Conservation (phyloP, 2,888 invertebrate genomes). For the Drosophila mettleri region DNA sequence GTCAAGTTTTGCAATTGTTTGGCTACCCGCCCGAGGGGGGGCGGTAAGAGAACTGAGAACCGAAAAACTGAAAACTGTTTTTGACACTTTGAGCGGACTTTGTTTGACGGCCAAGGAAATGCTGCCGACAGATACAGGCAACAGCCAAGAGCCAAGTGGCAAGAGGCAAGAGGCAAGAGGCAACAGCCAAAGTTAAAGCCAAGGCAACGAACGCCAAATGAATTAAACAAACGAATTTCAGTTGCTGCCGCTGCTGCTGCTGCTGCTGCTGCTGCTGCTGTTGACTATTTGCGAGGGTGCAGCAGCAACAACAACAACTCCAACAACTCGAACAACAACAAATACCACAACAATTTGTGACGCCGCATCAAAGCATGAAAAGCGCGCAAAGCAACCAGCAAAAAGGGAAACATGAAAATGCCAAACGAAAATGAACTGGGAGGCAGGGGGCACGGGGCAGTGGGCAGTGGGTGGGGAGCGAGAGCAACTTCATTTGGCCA, state of each 20-base stretch:
- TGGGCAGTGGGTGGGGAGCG: constrained; percentile 3
- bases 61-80: constrained; percentile 64
- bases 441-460: not conserved
- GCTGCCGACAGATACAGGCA: constrained; percentile 58
- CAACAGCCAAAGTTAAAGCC: constrained; percentile 41
- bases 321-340: constrained; percentile 64
- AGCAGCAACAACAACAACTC: constrained; percentile 26
- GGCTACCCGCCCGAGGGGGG: constrained; percentile 4
- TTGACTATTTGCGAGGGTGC: constrained; percentile 33
- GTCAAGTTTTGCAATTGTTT: constrained; percentile 54
- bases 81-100: constrained; percentile 74
- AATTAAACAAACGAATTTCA: constrained; percentile 49
- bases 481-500: constrained; percentile 64
- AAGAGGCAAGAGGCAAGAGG: constrained; percentile 24
- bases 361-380: constrained; percentile 82
- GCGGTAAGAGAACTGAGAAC: constrained; percentile 27
- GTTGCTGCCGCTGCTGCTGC: constrained; percentile 23
- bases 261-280: too few species aligned
- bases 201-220: constrained; percentile 61
- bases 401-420: constrained; percentile 57
- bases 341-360: constrained; percentile 82
- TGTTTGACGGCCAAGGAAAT: constrained; percentile 59
- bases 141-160: constrained; percentile 19
- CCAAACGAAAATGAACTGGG: constrained; percentile 33
- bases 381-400: constrained; percentile 68